Evolutionary conservation across 2,888 invertebrate genomes (phyloP), one percentile per base, ranked within the genome.

Genomic region (Cheilosia scutellata): DNA sequence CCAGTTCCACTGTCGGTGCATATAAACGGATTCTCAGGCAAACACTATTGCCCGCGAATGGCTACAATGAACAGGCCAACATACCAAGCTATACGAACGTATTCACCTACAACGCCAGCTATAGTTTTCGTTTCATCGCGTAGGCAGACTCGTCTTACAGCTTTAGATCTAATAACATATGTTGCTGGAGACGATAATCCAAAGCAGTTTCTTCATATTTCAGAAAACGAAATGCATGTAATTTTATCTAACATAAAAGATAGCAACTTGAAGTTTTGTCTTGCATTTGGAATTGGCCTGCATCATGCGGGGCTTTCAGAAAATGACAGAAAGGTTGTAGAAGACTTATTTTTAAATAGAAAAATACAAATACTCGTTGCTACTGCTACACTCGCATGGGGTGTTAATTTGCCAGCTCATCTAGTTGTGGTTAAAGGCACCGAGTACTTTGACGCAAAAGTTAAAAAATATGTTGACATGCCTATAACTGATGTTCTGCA

Each of bases 11-110:
- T 99, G 44, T 98, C 94, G 91, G 95, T 95, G 13, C 98, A 98
- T 90, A 98, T 99, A 89, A 95, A 96, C 63, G 99, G 99, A 0
- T 99, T 98, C 91, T 97, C 98, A 0, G 99, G 98, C 4, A 97
- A 99, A 88, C 98, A 99, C 92, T 99, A 99, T 93, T 99, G 99
- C 90, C 99, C 99, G 0, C 95, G 99, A 60, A 99, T 99, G 99
- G 96, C 98, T 86, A 97, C 98, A 0, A 99, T 99, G 99, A 99
- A 99, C 93, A 97, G 98, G 90, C 99, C 99, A 0, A 96, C 98
- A 0, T 99, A 97, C 93, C 97, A 98, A 92, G 98, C 99, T 0
- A 98, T 99, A 87, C 95, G 96, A 57, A 96, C 97, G 70, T 97
- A 99, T 92, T 98, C 99, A 0, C 97, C 98, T 0, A 93, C 94